Percentiles rank a stretch among this genome's conserved stretches.
Conservation (phyloP, 2,113 vertebrate species). For the Microtus montanus region DNA sequence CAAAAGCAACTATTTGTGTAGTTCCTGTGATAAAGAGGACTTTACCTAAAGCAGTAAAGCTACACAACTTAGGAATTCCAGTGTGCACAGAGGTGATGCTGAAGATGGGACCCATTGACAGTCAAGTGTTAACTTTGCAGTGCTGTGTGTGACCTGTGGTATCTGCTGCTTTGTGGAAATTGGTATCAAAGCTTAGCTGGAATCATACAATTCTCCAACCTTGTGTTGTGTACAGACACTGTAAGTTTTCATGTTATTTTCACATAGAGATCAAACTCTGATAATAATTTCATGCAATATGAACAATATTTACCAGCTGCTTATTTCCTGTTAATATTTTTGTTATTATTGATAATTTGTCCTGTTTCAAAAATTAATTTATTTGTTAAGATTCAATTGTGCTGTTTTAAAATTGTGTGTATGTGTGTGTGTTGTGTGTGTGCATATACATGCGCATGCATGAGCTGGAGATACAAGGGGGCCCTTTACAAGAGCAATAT, state of each 20-base stretch:
- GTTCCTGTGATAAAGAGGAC: background rate
- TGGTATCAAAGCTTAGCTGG: background rate
- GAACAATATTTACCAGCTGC: background rate
- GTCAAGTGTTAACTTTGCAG: background rate
- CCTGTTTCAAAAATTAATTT: background rate
- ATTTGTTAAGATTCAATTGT: background rate
- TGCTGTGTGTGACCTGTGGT: background rate
- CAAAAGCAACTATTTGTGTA: slow-evolving; percentile 33
- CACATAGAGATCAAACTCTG: background rate
- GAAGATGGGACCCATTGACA: background rate
- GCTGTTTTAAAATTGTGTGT: background rate
- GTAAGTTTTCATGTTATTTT: slow-evolving; percentile 19
- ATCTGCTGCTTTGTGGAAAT: background rate
- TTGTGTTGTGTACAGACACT: background rate
- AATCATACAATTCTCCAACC: background rate
- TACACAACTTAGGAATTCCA: background rate
- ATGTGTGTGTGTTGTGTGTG: background rate
- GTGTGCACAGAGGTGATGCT: background rate
- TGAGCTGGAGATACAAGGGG: background rate
- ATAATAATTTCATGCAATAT: background rate
- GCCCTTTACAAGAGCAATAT: background rate
- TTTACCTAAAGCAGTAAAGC: background rate
- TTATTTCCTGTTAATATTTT: background rate
- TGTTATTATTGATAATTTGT: background rate
- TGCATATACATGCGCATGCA: background rate